phyloP scores from a whole-genome alignment of 35 echinoderm and acorn worm genomes.

The Eucidaris tribuloides region DNA sequence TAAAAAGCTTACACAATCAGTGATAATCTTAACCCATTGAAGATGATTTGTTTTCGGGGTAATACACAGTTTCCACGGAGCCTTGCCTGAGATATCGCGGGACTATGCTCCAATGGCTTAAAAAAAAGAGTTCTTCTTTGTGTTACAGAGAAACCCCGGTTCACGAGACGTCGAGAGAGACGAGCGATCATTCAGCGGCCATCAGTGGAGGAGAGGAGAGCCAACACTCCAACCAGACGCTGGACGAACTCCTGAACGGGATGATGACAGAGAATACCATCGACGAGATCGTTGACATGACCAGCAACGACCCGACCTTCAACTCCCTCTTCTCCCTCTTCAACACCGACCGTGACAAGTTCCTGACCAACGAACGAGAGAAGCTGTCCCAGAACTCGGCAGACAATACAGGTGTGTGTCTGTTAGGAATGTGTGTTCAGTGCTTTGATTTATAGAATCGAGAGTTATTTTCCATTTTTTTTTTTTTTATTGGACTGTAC shows the following conservation, averaged over 20 bases:
- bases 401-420: not conserved
- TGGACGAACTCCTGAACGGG: slow-evolving; percentile 32
- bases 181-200: not conserved
- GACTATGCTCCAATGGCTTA: no score
- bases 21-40: no score
- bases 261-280: slow-evolving; percentile 30
- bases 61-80: no score
- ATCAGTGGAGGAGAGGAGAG: not conserved
- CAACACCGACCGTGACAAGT: slow-evolving; percentile 70
- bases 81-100: no score
- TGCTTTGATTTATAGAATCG: not conserved
- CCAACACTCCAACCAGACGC: not conserved
- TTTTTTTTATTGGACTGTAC: no score
- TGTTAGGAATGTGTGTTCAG: not conserved
- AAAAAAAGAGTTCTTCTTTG: not conserved
- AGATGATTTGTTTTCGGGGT: no score
- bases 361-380: slow-evolving; percentile 14
- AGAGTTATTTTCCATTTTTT: not conserved
- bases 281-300: slow-evolving; percentile 52
- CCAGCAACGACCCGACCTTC: slow-evolving; percentile 70
- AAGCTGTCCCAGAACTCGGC: not conserved
- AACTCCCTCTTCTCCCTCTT: slow-evolving; percentile 81
- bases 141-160: not conserved
- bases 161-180: not conserved
- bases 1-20: no score